phyloP scores from a whole-genome alignment of 2,113 vertebrate species.

The Dromiciops gliroides region DNA sequence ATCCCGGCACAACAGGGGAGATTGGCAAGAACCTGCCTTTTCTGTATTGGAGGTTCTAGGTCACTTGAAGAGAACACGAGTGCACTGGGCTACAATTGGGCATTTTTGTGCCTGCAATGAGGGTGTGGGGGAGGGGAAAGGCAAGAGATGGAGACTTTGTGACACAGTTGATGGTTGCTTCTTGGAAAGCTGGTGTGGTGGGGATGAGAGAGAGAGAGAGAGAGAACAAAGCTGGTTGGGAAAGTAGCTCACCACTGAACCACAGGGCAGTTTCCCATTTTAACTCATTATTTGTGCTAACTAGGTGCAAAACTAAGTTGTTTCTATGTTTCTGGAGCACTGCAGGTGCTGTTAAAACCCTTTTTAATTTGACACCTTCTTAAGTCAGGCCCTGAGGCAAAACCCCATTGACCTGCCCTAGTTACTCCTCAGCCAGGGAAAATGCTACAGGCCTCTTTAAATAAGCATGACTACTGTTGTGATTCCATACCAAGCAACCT shows the following conservation, averaged over 20 bases:
- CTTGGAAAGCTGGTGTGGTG: background rate
- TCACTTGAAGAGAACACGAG: background rate
- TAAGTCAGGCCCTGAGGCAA: background rate
- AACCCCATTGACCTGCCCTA: background rate
- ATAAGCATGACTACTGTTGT: background rate
- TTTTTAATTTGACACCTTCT: background rate
- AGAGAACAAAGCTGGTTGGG: background rate
- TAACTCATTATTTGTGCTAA: background rate
- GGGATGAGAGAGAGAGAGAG: no score
- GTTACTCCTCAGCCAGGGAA: background rate
- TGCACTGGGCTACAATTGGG: background rate
- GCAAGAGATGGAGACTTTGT: no score
- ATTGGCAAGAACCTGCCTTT: background rate
- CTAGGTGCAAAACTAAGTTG: background rate
- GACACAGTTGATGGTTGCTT: background rate
- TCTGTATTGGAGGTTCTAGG: background rate
- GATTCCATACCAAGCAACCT: background rate
- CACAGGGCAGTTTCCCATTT: background rate
- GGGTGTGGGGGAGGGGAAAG: background rate
- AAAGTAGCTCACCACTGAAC: background rate
- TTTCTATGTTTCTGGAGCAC: background rate
- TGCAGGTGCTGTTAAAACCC: background rate
- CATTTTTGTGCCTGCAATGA: background rate
- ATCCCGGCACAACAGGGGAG: background rate
- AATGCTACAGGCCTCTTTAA: background rate